Percentiles rank a stretch among this genome's conserved stretches.
Conservation (phyloP, 1,140 invertebrate species). For the Heliconius congener region DNA sequence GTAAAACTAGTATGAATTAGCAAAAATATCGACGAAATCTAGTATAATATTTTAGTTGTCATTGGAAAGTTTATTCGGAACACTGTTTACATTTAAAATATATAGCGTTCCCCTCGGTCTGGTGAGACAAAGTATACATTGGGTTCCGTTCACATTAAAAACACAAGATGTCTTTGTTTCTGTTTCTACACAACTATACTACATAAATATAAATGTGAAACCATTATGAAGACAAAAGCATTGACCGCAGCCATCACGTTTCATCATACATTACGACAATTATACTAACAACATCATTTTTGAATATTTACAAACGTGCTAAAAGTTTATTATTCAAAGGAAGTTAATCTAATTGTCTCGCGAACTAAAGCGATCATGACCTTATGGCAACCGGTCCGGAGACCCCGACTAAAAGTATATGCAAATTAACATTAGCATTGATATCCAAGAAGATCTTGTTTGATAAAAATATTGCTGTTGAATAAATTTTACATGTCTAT, state of each 20-base stretch:
- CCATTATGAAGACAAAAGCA: too few relatives aligned
- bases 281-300: not conserved
- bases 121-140: too few relatives aligned
- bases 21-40: not conserved
- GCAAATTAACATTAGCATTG: slow-evolving; percentile 3
- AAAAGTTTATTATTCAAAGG: slow-evolving; percentile 30
- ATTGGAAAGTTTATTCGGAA: not conserved
- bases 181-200: too few relatives aligned
- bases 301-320: slow-evolving; percentile 5
- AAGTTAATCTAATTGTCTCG: slow-evolving; percentile 39
- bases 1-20: not conserved
- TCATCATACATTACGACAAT: not conserved
- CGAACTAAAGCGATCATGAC: slow-evolving; percentile 43
- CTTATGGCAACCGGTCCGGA: slow-evolving; percentile 45
- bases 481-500: not conserved
- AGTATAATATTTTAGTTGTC: not conserved
- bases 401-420: slow-evolving; percentile 1
- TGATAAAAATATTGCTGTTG: slow-evolving; percentile 13
- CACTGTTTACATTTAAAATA: too few relatives aligned
- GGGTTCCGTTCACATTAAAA: too few relatives aligned
- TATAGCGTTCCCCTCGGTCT: too few relatives aligned
- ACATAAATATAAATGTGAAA: too few relatives aligned
- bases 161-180: too few relatives aligned
- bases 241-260: too few relatives aligned
- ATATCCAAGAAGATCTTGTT: slow-evolving; percentile 12